phyloP scores from a whole-genome alignment of 2,113 vertebrate genomes.

The Isurus oxyrinchus region DNA sequence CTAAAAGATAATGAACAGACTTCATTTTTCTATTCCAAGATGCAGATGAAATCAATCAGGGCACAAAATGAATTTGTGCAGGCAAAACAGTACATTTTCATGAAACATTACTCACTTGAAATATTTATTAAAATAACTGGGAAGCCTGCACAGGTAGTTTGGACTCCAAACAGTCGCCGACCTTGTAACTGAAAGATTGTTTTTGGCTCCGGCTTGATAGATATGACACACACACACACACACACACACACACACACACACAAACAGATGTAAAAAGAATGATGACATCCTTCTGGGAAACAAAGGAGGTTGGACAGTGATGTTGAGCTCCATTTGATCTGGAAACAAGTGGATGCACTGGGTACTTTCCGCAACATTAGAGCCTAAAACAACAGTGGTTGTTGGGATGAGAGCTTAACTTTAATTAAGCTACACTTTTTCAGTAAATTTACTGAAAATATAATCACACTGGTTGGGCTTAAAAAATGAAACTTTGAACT shows the following conservation, averaged over 20 bases:
- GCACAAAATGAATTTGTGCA: not conserved
- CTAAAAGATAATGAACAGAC: not conserved
- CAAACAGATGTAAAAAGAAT: not conserved
- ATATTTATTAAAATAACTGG: not conserved
- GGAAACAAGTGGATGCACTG: not conserved
- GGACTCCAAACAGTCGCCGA: not conserved
- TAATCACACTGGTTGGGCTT: not conserved
- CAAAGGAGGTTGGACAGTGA: not conserved
- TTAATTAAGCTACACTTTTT: not conserved
- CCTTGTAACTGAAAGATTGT: not conserved
- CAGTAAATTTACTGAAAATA: not conserved
- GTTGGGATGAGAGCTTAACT: not conserved
- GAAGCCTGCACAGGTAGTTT: not conserved
- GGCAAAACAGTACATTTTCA: not conserved
- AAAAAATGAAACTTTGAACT: not conserved
- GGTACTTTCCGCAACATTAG: not conserved
- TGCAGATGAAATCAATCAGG: slow-evolving; percentile 24
- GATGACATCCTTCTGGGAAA: not conserved
- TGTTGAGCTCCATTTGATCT: not conserved
- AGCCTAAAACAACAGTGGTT: not conserved
- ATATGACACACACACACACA: not conserved
- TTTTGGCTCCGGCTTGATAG: not conserved
- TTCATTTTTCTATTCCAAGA: not conserved
- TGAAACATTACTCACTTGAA: too few species aligned
- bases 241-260: not conserved